Evolutionary conservation across 2,888 invertebrate species (phyloP).

Genomic region (Rhorus exstirpatorius): DNA sequence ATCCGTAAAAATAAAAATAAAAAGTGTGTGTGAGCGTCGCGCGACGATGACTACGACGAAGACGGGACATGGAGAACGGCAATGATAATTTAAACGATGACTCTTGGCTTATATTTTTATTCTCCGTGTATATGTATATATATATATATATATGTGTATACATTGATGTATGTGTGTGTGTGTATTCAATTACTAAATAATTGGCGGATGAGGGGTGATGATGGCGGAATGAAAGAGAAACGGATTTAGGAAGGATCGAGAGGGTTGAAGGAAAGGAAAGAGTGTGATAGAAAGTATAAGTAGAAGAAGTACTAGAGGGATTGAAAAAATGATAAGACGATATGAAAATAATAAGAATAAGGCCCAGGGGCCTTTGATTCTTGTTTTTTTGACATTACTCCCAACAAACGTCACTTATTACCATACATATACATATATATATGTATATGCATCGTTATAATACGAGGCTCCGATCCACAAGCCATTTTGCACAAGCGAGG

Average conservation of each 20-base stretch:
- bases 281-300: conserved; percentile 13
- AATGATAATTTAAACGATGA: conserved; percentile 85
- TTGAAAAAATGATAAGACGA: conserved; percentile 59
- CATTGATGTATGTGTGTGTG: too few relatives aligned
- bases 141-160: too few relatives aligned
- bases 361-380: conserved; percentile 52
- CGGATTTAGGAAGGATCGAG: conserved; percentile 53
- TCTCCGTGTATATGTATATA: conserved; percentile 74
- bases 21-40: conserved; percentile 34
- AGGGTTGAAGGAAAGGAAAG: conserved; percentile 53
- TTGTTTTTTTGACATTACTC: conserved; percentile 55
- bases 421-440: conserved; percentile 15
- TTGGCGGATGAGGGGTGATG: conserved; percentile 78
- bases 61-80: conserved; percentile 71
- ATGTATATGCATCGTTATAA: conserved; percentile 34
- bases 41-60: conserved; percentile 41
- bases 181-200: conserved; percentile 85
- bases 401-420: conserved; percentile 38
- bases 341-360: conserved; percentile 38
- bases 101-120: conserved; percentile 83
- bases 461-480: conserved; percentile 45
- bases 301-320: conserved; percentile 37
- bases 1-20: conserved; percentile 12
- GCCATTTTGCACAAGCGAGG: conserved; percentile 77
- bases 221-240: conserved; percentile 43